Evolutionary conservation across 2,113 vertebrate species (phyloP).

Genomic region (Nycticorax nycticorax): DNA sequence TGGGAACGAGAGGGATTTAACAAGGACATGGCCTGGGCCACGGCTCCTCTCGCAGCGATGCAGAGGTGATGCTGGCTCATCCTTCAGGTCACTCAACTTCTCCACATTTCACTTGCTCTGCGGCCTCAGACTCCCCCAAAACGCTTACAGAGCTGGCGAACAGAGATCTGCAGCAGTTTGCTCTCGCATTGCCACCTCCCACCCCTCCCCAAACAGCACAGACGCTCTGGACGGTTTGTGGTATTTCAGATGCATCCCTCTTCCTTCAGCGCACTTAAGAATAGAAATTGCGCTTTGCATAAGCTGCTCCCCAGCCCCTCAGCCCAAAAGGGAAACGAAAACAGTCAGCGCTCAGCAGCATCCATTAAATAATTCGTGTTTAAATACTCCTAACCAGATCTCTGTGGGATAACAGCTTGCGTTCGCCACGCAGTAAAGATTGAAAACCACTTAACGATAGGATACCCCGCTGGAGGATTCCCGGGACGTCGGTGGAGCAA

Average conservation of each 20-base stretch:
- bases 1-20: neutral
- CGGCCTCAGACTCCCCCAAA: neutral
- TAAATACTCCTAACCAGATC: fast-evolving
- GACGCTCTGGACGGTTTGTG: fast-evolving
- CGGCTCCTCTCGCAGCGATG: fast-evolving
- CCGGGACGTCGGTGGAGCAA: fast-evolving
- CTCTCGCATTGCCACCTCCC: fast-evolving
- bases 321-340: fast-evolving
- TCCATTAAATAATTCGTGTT: fast-evolving
- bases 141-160: fast-evolving
- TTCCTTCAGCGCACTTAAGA: fast-evolving
- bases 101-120: fast-evolving
- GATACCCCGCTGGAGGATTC: fast-evolving
- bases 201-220: fast-evolving
- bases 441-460: fast-evolving
- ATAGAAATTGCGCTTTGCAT: neutral
- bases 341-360: fast-evolving
- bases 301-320: neutral
- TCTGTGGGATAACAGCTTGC: fast-evolving
- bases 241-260: neutral
- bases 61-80: neutral
- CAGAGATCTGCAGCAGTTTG: neutral
- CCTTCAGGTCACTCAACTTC: neutral
- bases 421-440: neutral
- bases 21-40: fast-evolving